These are phyloP conservation scores for Synanthedon tipuliformis DNA, from an alignment of 2,888 invertebrate species.

Conservation along the genomic window DNA sequence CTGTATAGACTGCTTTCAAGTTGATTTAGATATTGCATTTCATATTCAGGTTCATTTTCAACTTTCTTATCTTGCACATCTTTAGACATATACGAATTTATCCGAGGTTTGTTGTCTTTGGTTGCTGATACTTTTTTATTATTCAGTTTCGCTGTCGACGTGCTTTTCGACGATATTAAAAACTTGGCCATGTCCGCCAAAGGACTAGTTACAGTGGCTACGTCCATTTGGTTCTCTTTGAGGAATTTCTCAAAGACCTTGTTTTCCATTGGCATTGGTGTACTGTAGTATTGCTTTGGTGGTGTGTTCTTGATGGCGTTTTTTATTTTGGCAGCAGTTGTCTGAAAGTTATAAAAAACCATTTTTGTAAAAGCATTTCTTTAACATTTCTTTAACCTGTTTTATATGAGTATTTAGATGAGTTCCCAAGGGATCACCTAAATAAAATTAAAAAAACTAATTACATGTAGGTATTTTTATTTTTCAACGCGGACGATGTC, in stretches of 20 bases:
- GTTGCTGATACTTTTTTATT: too few species aligned
- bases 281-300: slow-evolving; percentile 37
- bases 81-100: too few species aligned
- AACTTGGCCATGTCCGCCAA: not conserved
- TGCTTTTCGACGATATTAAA: not conserved
- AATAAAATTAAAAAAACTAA: too few species aligned
- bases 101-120: too few species aligned
- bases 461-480: too few species aligned
- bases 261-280: slow-evolving; percentile 40
- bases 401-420: too few species aligned
- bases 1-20: slow-evolving; percentile 6
- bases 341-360: slow-evolving; percentile 13
- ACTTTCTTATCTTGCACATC: not conserved
- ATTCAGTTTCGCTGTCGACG: too few species aligned
- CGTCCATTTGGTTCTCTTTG: slow-evolving; percentile 32
- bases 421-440: too few species aligned
- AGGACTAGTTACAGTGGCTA: slow-evolving; percentile 29
- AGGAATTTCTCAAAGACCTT: slow-evolving; percentile 38
- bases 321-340: slow-evolving; percentile 4
- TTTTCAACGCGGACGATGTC: too few species aligned
- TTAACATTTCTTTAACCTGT: not conserved
- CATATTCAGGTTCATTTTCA: slow-evolving; percentile 6
- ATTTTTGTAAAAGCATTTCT: not conserved
- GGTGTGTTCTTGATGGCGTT: slow-evolving; percentile 19
- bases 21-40: slow-evolving; percentile 11